A percentile compares a stretch with the other conserved stretches of the same genome.
Conservation (phyloP, 1,140 invertebrate genomes). For the Nilaparvata lugens region DNA sequence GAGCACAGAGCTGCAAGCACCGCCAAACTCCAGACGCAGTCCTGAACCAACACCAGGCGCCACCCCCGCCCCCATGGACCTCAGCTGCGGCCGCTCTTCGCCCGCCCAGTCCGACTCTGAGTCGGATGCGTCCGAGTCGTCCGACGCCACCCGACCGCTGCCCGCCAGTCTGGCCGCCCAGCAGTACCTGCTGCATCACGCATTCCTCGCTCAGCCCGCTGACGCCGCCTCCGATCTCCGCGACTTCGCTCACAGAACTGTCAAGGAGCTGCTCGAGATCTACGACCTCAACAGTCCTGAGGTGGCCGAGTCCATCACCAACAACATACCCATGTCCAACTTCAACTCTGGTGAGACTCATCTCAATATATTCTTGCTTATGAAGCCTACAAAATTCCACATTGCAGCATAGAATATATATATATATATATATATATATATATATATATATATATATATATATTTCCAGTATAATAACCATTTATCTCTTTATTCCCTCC, state of each 20-base stretch:
- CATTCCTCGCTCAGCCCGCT: slow-evolving; percentile 22
- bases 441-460: no score
- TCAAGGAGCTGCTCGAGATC: slow-evolving; percentile 48
- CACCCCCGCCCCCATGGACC: slow-evolving; percentile 26
- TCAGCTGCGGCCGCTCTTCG: slow-evolving; percentile 17
- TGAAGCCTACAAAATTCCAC: no score
- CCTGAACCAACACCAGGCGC: slow-evolving; percentile 13
- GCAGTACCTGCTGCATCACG: slow-evolving; percentile 23
- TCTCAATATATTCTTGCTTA: no score
- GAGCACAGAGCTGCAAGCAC: not conserved
- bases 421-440: no score
- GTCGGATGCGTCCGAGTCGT: slow-evolving; percentile 11
- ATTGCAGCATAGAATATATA: no score
- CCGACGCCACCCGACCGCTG: slow-evolving; percentile 1
- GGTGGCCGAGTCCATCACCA: slow-evolving; percentile 35
- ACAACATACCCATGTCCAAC: slow-evolving; percentile 37
- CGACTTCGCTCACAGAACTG: slow-evolving; percentile 48
- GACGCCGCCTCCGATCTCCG: slow-evolving; percentile 38
- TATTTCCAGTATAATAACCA: no score
- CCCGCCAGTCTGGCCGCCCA: slow-evolving; percentile 7
- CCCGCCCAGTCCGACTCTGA: slow-evolving; percentile 19
- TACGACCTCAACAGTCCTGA: slow-evolving; percentile 41
- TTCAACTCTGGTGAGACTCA: slow-evolving; percentile 36
- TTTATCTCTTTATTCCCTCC: no score
- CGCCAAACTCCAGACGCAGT: not conserved